These are phyloP conservation scores for Canis aureus DNA, from an alignment of 2,113 vertebrate species.

Conservation along the genomic window DNA sequence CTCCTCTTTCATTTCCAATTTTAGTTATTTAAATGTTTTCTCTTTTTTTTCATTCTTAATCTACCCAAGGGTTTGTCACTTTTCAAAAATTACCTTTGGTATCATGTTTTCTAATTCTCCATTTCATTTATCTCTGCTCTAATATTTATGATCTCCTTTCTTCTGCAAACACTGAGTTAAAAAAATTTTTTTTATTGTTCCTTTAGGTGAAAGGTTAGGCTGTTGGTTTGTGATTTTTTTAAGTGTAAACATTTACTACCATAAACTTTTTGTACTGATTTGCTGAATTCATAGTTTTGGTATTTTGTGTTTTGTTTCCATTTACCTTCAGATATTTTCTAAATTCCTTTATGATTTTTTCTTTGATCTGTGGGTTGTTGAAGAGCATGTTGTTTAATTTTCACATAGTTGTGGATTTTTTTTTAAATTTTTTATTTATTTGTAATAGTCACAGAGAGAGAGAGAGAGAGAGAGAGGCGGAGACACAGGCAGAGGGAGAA, in stretches of 20 bases:
- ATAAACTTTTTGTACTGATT: background rate
- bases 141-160: background rate
- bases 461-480: too few species aligned
- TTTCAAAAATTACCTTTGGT: background rate
- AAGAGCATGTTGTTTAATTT: background rate
- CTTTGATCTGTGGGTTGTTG: background rate
- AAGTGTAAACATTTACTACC: background rate
- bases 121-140: background rate
- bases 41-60: background rate
- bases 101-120: background rate
- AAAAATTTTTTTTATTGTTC: background rate
- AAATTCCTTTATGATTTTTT: background rate
- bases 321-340: background rate
- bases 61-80: background rate
- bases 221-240: background rate
- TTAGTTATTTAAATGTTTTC: background rate
- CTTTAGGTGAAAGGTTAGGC: background rate
- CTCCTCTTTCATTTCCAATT: background rate
- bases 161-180: background rate
- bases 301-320: background rate
- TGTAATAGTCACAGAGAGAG: too few species aligned
- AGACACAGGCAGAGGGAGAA: too few species aligned
- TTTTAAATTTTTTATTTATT: too few species aligned
- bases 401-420: background rate
- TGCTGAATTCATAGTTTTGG: background rate